phyloP scores from a whole-genome alignment of 2,113 vertebrate genomes.

The Rhea americana region DNA sequence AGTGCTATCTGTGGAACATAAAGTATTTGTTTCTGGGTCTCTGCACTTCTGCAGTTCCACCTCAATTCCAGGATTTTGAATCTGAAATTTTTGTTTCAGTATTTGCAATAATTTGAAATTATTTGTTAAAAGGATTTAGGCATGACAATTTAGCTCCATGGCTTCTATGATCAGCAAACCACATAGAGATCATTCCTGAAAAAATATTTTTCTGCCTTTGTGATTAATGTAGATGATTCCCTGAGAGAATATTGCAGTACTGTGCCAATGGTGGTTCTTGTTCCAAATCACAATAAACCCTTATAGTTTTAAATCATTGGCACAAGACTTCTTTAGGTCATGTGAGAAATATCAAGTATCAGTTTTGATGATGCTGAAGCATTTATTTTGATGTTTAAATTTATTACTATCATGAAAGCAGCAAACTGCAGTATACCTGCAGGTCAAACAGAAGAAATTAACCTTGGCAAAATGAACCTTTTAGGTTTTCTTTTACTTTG shows the following conservation, averaged over 20 bases:
- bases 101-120: background rate
- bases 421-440: slow-evolving; percentile 17
- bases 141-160: background rate
- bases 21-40: slow-evolving; percentile 14
- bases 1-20: background rate
- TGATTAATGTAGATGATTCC: slow-evolving; percentile 34
- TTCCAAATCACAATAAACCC: slow-evolving; percentile 38
- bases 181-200: background rate
- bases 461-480: background rate
- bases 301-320: slow-evolving; percentile 26
- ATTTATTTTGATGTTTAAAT: slow-evolving; percentile 47
- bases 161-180: slow-evolving; percentile 19
- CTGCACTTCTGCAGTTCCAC: background rate
- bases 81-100: background rate
- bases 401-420: slow-evolving; percentile 29
- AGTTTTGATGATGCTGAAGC: slow-evolving; percentile 19
- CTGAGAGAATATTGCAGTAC: background rate
- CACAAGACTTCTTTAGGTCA: slow-evolving; percentile 25
- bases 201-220: slow-evolving; percentile 42
- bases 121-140: background rate
- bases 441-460: slow-evolving; percentile 27
- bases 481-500: background rate
- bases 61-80: background rate
- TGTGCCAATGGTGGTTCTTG: slow-evolving; percentile 6
- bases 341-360: slow-evolving; percentile 37